Conservation (phyloP, 2,113 vertebrate species). For the Sturnira hondurensis region DNA sequence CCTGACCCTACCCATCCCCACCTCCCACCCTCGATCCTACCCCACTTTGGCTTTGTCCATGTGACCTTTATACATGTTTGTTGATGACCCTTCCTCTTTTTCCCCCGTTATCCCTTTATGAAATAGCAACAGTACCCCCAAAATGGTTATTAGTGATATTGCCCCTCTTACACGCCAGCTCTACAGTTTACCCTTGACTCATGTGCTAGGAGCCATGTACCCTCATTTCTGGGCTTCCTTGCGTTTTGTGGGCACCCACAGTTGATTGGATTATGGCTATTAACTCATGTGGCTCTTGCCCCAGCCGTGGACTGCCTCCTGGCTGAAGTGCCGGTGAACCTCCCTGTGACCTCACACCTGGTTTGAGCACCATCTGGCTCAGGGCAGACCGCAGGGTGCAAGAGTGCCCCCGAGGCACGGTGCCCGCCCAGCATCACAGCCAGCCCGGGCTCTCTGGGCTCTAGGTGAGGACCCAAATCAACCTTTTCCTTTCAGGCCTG, state of each 20-base stretch:
- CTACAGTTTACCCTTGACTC: background rate
- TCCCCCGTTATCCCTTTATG: no score
- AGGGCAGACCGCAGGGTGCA: background rate
- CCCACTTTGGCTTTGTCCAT: no score
- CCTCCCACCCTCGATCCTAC: no score
- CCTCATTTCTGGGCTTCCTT: background rate
- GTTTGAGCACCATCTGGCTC: background rate
- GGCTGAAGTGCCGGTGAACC: background rate
- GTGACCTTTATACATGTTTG: no score
- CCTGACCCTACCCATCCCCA: no score
- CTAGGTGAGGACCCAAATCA: background rate
- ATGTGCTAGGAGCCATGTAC: background rate
- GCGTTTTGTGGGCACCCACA: background rate
- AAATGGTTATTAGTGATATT: background rate
- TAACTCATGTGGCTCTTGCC: background rate
- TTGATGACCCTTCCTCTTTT: no score
- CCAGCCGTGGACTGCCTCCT: background rate
- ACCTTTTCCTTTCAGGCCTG: background rate
- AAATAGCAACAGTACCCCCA: background rate
- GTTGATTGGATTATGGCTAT: background rate
- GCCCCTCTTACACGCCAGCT: background rate
- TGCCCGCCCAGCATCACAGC: background rate
- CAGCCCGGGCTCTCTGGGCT: background rate
- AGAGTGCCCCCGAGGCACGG: background rate
- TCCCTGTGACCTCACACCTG: background rate